Evolutionary conservation across 2,113 vertebrate genomes (phyloP).

Genomic region (Paralichthys olivaceus): DNA sequence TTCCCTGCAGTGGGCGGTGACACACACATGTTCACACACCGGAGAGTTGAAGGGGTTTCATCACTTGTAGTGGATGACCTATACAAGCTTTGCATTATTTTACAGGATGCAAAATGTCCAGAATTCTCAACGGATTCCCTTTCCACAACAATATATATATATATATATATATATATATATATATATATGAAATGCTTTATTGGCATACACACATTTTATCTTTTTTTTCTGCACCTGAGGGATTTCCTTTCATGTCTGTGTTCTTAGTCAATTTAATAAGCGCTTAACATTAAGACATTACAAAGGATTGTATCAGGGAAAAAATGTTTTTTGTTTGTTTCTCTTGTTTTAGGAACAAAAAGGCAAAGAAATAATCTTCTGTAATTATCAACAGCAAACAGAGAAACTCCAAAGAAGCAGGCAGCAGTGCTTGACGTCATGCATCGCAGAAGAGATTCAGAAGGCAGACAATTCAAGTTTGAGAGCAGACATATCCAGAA

Average conservation of each 20-base stretch:
- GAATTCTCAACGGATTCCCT: too few relatives aligned
- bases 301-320: not conserved
- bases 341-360: not conserved
- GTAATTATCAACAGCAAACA: conserved; percentile 28
- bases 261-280: conserved; percentile 2
- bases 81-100: too few relatives aligned
- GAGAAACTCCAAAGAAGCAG: not conserved
- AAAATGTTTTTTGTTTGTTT: not conserved
- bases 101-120: too few relatives aligned
- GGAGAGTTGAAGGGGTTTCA: not conserved
- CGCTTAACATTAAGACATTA: not conserved
- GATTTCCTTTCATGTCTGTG: conserved; percentile 21
- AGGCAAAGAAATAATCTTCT: not conserved
- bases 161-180: too few relatives aligned
- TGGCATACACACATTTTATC: not conserved
- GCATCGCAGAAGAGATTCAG: not conserved
- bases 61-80: too few relatives aligned
- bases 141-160: not conserved
- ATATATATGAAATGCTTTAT: not conserved
- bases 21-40: not conserved
- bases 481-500: conserved; percentile 13
- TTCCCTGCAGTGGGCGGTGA: not conserved
- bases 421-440: not conserved
- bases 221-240: not conserved
- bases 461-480: conserved; percentile 12